These are phyloP conservation scores for Elachura formosa DNA, from an alignment of 2,113 vertebrate species.

Conservation along the genomic window DNA sequence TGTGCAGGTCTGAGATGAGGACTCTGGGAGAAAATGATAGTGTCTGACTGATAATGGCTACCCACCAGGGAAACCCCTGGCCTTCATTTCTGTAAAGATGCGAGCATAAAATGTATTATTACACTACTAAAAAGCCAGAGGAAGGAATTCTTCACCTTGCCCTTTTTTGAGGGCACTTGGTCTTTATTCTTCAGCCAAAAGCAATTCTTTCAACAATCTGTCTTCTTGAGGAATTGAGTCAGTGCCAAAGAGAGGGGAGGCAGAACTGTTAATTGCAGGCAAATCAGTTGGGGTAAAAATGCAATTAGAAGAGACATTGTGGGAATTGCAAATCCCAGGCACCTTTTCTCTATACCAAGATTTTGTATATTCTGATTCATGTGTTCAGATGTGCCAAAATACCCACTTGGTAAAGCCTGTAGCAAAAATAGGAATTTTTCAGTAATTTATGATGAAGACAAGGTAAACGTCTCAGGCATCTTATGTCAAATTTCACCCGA, in stretches of 20 bases:
- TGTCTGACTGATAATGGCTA: neutral
- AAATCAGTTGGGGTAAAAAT: conserved; percentile 6
- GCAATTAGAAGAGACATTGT: conserved; percentile 22
- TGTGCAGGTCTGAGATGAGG: neutral
- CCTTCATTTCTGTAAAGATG: neutral
- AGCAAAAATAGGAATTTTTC: neutral
- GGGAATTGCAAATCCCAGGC: neutral
- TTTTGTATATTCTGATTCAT: neutral
- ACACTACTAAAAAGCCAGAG: neutral
- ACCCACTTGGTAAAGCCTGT: conserved; percentile 1
- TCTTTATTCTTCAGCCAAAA: conserved; percentile 27
- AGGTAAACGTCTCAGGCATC: neutral
- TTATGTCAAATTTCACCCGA: neutral
- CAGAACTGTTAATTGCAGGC: conserved; percentile 32
- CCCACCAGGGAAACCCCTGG: neutral
- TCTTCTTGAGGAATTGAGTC: conserved; percentile 19
- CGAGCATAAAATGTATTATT: neutral
- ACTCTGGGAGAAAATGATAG: neutral
- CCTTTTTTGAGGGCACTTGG: neutral
- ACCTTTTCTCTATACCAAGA: neutral
- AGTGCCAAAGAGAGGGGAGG: neutral
- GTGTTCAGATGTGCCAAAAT: neutral
- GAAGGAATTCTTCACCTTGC: neutral
- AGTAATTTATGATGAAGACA: neutral
- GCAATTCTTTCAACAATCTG: conserved; percentile 9